phyloP scores from a whole-genome alignment of 1,140 invertebrate species.

The Oscheius sp. region DNA sequence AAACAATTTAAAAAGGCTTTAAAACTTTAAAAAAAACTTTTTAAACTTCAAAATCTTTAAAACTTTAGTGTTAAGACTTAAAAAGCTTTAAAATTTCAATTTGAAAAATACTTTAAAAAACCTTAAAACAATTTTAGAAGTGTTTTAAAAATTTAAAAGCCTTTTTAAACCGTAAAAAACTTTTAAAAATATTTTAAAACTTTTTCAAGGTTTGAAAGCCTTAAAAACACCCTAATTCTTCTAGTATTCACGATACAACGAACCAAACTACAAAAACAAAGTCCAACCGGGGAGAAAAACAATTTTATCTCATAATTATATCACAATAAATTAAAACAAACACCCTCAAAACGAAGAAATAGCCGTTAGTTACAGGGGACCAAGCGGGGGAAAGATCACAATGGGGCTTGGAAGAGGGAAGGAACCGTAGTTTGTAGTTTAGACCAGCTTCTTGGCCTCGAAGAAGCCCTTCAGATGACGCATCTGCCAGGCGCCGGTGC shows the following conservation, averaged over 20 bases:
- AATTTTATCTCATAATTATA: neutral
- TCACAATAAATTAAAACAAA: constrained; percentile 5
- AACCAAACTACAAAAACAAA: constrained; percentile 1
- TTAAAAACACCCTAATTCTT: too few species aligned
- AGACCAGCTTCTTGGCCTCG: constrained; percentile 98
- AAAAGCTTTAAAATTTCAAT: neutral
- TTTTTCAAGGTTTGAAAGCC: too few species aligned
- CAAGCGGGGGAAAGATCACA: neutral
- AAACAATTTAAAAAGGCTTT: too few species aligned
- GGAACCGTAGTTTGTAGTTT: constrained; percentile 59
- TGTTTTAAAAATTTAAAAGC: neutral
- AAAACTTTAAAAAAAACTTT: too few species aligned
- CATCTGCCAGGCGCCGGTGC: constrained; percentile 98
- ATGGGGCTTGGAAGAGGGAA: neutral
- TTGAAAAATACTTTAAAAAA: neutral
- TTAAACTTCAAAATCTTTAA: too few species aligned
- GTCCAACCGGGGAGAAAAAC: neutral
- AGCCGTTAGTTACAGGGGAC: neutral
- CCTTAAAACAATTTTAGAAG: neutral
- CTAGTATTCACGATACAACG: too few species aligned
- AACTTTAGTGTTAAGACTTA: too few species aligned
- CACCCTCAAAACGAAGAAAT: neutral
- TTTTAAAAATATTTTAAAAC: too few species aligned
- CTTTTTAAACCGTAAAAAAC: neutral
- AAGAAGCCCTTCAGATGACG: constrained; percentile 98